These are phyloP conservation scores for Cossypha polioptera DNA, from an alignment of 2,797 vertebrate species.

Conservation along the genomic window DNA sequence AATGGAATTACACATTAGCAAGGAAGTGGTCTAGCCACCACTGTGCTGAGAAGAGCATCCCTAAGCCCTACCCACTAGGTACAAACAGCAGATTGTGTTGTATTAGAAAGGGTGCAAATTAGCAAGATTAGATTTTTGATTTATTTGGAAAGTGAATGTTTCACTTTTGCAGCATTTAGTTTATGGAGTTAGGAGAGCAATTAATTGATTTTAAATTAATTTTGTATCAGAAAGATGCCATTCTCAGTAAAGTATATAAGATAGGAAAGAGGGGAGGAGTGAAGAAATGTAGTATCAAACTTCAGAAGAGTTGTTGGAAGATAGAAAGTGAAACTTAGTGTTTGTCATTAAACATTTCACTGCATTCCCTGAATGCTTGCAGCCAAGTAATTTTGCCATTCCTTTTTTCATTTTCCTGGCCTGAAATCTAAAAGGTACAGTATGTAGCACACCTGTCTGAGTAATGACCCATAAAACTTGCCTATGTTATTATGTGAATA, in stretches of 20 bases:
- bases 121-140: neutral
- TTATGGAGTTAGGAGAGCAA: neutral
- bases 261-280: neutral
- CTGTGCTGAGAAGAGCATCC: neutral
- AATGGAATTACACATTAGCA: neutral
- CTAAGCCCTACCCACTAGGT: neutral
- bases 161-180: neutral
- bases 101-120: neutral
- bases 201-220: neutral
- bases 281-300: neutral
- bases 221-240: neutral
- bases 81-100: neutral
- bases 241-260: neutral
- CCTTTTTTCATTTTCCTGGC: neutral
- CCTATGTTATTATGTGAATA: conserved; percentile 44
- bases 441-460: conserved; percentile 25
- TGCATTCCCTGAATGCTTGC: neutral
- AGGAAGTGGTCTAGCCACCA: neutral
- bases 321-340: neutral
- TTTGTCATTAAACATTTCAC: neutral
- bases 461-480: conserved; percentile 49
- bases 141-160: neutral
- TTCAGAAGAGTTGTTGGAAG: neutral
- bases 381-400: conserved; percentile 20
- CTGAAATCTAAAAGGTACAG: neutral